Evolutionary conservation across 2,113 vertebrate species (phyloP), one percentile per base, ranked within the genome.

Genomic region (Rhinolophus sinicus): DNA sequence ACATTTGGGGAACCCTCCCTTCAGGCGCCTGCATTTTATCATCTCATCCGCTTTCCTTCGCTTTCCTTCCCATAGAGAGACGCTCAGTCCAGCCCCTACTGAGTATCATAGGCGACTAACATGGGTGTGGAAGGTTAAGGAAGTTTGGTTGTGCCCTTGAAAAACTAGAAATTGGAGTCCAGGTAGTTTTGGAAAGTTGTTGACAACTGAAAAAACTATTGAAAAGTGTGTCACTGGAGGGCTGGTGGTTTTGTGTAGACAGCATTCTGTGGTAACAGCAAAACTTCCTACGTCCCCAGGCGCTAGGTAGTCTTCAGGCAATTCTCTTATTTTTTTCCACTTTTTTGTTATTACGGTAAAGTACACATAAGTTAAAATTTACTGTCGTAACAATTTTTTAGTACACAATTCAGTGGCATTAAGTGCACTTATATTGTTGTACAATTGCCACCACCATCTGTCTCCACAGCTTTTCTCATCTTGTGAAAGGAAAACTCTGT

Each of bases 211-310:
- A 44, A 64, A 35, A 56, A 16, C 18, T n/a, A 44, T 67, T 35
- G 30, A 22, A 86, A 64, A 30, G 33, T 3, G 64, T 44, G n/a
- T n/a, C 52, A 0, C n/a, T 8, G 5, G 3, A 38, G 22, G 73
- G 15, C 38, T 4, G 56, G 44, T 18, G 21, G 38, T 62, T 73
- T n/a, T 24, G 28, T 44, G 38, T 3, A 3, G 64, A 38, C 6
- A 3, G 10, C 58, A 0, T 24, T 54, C 19, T 0, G 24, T 6
- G 21, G 52, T 16, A 28, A 40, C 0, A 1, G n/a, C 4, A 2
- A 16, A 6, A 18, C 88, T 73, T 19, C 1, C 26, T 13, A 1
- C 0, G 2, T 40, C 21, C 21, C 33, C 16, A 14, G 18, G 54
- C 6, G 0, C 40, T 2, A 11, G 26, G 54, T 5, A 0, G 26